Evolutionary conservation across 2,113 vertebrate species (phyloP), one percentile per base, ranked within the genome.

Genomic region (Tachysurus fulvidraco): DNA sequence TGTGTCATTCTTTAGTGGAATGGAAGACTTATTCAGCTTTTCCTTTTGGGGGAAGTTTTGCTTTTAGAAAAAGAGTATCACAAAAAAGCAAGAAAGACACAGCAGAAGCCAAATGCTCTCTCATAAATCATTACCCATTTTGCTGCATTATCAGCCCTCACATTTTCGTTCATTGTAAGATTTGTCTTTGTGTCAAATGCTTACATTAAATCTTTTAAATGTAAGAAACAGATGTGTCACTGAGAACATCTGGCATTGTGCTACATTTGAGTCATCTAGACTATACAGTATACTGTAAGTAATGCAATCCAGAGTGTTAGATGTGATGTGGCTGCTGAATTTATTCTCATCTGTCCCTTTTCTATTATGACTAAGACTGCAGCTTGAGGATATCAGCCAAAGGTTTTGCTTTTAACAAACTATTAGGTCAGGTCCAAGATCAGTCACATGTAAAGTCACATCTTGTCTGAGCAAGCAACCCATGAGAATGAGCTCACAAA

Each of bases 391-490:
- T 36, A 57, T 77, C 36, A 69, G 41, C 41, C 10, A 71, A 80
- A 80, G 23, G 36, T 81, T 85, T 78, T 85, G 78, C 50, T 76
- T 67, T 77, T 84, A 46, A 67, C 41, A 23, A 46, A 36, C 59
- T 85, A 83, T 87, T 65, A 60, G 30, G 64, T 17, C 71, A 69
- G 84, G 84, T 73, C 88, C 81, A 78, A 84, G 84, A 90, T 52
- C 81, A 78, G 69, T 59, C 44, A 54, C 62, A 81, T 60, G 52
- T 83, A 82, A 89, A 46, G 87, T 92, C 2, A 93, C 90, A 81
- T 92, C 86, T 81, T 90, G 85, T 91, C 69, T 88, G 28, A 41
- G 60, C 54, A 59, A 83, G 76, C n/a, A 69, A 41, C n/a, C 60
- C 60, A 65, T 91, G 88, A 17, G 8, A 88, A 41, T 41, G 74